A percentile compares a stretch with the other conserved stretches of the same genome.
Evolutionary conservation across 1,140 invertebrate species (phyloP).

Genomic region (Anoplophora glabripennis): DNA sequence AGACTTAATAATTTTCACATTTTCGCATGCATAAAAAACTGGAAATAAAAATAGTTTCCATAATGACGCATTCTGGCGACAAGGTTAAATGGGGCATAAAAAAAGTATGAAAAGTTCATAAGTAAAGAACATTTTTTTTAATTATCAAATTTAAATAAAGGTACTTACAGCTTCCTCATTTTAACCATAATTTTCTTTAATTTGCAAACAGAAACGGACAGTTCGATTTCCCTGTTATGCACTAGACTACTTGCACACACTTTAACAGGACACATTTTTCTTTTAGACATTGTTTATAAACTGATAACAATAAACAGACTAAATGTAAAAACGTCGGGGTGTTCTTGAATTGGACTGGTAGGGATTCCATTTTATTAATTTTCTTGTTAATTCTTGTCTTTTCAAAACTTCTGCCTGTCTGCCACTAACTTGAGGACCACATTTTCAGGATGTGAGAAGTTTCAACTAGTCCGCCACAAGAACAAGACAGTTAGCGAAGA

Average conservation of each 20-base stretch:
- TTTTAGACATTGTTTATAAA: slow-evolving; percentile 26
- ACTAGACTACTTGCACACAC: slow-evolving; percentile 23
- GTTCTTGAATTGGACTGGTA: not conserved
- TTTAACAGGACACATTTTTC: slow-evolving; percentile 21
- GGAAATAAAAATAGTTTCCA: not conserved
- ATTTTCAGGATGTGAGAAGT: slow-evolving; percentile 5
- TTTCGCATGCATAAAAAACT: not conserved
- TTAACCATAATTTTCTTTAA: slow-evolving; percentile 20
- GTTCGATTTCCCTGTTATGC: slow-evolving; percentile 24
- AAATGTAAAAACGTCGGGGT: slow-evolving; percentile 4
- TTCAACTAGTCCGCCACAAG: slow-evolving; percentile 12
- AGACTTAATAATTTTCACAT: not conserved
- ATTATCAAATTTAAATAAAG: not conserved
- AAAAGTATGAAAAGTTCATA: not conserved
- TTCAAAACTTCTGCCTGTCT: not conserved
- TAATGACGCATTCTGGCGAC: not conserved
- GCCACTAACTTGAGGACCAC: not conserved
- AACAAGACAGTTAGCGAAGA: not conserved
- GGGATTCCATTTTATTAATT: slow-evolving; percentile 18
- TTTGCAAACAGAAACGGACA: slow-evolving; percentile 7
- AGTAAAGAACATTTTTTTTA: no score
- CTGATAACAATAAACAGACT: slow-evolving; percentile 13
- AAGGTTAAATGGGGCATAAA: not conserved
- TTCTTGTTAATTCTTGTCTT: slow-evolving; percentile 18
- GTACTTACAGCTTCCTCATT: slow-evolving; percentile 27